Evolutionary conservation across 2,797 vertebrate species (phyloP).

Genomic region (Myripristis murdjan): DNA sequence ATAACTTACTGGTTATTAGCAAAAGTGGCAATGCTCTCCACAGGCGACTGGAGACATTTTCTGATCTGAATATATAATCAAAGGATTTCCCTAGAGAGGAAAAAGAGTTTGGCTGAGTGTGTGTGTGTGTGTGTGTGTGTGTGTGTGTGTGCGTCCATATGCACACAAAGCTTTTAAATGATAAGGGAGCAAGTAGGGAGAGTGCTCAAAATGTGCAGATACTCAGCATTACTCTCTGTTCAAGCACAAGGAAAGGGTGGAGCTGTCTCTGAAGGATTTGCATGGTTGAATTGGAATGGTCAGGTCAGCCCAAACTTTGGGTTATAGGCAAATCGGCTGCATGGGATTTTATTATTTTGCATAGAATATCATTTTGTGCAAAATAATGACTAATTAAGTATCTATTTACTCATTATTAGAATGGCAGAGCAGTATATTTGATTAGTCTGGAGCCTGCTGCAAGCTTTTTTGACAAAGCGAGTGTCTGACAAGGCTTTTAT

Average conservation of each 20-base stretch:
- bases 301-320: not conserved
- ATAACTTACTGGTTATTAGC: constrained; percentile 6
- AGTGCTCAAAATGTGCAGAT: constrained; percentile 15
- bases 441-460: not conserved
- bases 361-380: constrained; percentile 15
- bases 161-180: constrained; percentile 9
- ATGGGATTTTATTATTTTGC: constrained; percentile 1
- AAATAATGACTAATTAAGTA: no score
- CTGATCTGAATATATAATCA: constrained; percentile 22
- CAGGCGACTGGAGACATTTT: not conserved
- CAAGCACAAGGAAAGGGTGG: constrained; percentile 1
- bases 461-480: constrained; percentile 1
- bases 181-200: constrained; percentile 1
- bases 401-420: constrained; percentile 14
- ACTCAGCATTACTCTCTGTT: constrained; percentile 10
- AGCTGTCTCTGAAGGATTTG: constrained; percentile 8
- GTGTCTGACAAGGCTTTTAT: not conserved
- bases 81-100: constrained; percentile 16
- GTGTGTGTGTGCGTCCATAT: not conserved
- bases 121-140: not conserved
- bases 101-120: constrained; percentile 8
- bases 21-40: constrained; percentile 12
- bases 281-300: not conserved
- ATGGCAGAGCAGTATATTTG: not conserved
- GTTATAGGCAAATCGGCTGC: not conserved